Conservation (phyloP, 2,797 vertebrate species). For the Enteromius viviparus region DNA sequence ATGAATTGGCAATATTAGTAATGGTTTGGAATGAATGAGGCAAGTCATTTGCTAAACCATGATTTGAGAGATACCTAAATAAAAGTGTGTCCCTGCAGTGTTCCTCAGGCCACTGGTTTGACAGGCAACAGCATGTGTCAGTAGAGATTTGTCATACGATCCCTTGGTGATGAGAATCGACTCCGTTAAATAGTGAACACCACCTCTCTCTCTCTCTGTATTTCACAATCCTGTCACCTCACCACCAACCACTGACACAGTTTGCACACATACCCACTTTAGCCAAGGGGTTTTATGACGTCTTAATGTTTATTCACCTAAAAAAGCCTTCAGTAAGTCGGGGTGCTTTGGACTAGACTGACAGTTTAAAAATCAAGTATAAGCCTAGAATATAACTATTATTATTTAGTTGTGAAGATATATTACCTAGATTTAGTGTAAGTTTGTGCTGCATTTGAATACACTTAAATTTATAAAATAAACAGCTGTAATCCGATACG, state of each 20-base stretch:
- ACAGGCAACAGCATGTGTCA: slow-evolving; percentile 93
- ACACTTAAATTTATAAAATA: background rate
- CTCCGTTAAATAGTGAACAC: slow-evolving; percentile 78
- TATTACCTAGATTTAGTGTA: slow-evolving; percentile 5
- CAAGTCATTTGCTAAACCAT: slow-evolving; percentile 64
- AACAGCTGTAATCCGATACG: background rate
- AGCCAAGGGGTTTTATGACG: slow-evolving; percentile 38
- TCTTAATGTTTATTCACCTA: slow-evolving; percentile 46
- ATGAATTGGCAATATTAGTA: background rate
- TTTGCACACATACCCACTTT: slow-evolving; percentile 35
- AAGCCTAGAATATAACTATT: background rate
- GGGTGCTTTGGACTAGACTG: slow-evolving; percentile 13
- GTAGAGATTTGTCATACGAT: slow-evolving; percentile 82
- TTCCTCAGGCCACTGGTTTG: slow-evolving; percentile 85
- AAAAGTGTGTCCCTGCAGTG: slow-evolving; percentile 77
- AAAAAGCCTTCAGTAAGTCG: slow-evolving; percentile 30
- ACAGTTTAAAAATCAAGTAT: background rate
- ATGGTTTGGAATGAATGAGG: slow-evolving; percentile 62
- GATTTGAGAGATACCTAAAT: slow-evolving; percentile 66
- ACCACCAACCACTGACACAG: slow-evolving; percentile 25
- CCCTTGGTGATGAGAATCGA: slow-evolving; percentile 78
- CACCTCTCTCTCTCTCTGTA: slow-evolving; percentile 57
- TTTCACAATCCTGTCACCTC: slow-evolving; percentile 18
- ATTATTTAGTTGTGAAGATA: background rate
- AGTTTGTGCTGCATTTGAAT: slow-evolving; percentile 12